Evolutionary conservation across 2,113 vertebrate species (phyloP), one percentile per base, ranked within the genome.

Genomic region (Taurulus bubalis): DNA sequence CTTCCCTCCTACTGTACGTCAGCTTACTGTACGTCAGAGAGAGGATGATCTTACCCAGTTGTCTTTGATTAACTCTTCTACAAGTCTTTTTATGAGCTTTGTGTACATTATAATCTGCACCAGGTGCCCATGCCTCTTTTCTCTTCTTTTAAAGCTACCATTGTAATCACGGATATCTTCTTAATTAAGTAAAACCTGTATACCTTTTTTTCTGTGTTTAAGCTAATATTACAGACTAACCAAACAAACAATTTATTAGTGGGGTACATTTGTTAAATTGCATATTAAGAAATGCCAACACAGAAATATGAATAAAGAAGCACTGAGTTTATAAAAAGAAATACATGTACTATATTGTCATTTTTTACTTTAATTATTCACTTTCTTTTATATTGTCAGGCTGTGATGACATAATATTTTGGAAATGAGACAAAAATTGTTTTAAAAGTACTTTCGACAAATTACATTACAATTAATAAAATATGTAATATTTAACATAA

Each of bases 1-100:
- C 3, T 5, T 22, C 67, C 71, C 47, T 77, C 75, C 28, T 20
- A 56, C 30, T 77, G 4, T 47, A 56, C 6, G 12, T 63, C 64
- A 71, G 0, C 2, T 40, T 28, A 30, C 8, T n/a, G 8, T 30
- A 32, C 71, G 34, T 69, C 22, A 75, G 14, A 63, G 12, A 62
- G 34, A 47, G 8, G 14, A 38, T 9, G 24, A 4, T 6, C 30
- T 30, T 60, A 49, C 1, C 6, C 45, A n/a, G n/a, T n/a, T n/a
- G n/a, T 45, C 18, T 34, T 42, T 24, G 16, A 28, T 30, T 22
- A 59, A 59, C 16, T 60, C 18, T 14, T 15, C 0, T 55, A 3
- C 4, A 24, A 24, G 9, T 55, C 10, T 24, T 28, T 58, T 6
- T 28, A 12, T 15, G 55, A 14, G 7, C 15, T 47, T 22, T n/a